Conservation (phyloP, 2,888 invertebrate species). For the Lutraria lutraria region DNA sequence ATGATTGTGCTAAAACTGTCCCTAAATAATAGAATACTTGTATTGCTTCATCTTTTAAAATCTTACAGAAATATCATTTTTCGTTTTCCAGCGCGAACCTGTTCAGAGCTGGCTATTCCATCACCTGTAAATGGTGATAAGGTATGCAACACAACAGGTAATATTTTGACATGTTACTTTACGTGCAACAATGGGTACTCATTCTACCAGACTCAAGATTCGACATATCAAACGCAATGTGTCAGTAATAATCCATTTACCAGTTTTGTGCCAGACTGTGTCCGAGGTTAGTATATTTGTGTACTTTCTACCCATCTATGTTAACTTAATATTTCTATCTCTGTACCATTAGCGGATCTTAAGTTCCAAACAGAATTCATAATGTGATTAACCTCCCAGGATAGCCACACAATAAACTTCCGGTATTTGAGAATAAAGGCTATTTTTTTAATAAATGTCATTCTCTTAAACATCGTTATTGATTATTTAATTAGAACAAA, state of each 20-base stretch:
- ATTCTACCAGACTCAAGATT: slow-evolving; percentile 60
- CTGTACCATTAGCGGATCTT: too few relatives aligned
- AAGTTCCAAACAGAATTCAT: too few relatives aligned
- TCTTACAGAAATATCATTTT: not conserved
- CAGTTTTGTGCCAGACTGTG: slow-evolving; percentile 49
- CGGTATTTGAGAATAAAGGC: too few relatives aligned
- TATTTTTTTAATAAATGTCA: too few relatives aligned
- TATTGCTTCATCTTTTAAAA: not conserved
- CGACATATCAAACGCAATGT: slow-evolving; percentile 19
- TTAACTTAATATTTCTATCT: not conserved
- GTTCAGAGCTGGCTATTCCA: slow-evolving; percentile 70
- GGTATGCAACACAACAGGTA: slow-evolving; percentile 62
- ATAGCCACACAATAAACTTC: too few relatives aligned
- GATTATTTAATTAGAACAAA: too few relatives aligned
- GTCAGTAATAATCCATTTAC: not conserved
- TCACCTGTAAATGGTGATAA: slow-evolving; percentile 67
- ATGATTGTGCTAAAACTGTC: too few relatives aligned
- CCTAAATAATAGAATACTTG: too few relatives aligned
- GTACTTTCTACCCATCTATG: not conserved
- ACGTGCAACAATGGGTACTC: slow-evolving; percentile 69
- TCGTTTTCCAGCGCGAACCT: slow-evolving; percentile 64
- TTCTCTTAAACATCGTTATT: too few relatives aligned
- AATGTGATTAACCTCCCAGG: too few relatives aligned
- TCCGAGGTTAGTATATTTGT: slow-evolving; percentile 27
- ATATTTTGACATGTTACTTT: slow-evolving; percentile 64